These are phyloP conservation scores for Deilephila elpenor DNA, from an alignment of 2,888 invertebrate species.

Conservation along the genomic window DNA sequence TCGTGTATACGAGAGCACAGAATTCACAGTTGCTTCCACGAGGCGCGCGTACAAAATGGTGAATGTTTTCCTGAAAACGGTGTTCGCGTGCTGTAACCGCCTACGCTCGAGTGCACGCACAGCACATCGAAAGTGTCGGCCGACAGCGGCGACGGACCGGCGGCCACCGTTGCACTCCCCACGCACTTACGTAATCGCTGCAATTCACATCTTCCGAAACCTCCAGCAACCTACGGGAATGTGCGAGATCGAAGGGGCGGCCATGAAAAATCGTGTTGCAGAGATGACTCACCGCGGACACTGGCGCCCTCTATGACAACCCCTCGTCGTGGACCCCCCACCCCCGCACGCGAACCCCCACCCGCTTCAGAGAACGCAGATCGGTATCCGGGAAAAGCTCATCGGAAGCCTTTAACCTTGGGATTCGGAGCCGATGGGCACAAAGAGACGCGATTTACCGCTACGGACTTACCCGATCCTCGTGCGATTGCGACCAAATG, in stretches of 20 bases:
- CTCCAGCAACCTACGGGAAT: slow-evolving; percentile 52
- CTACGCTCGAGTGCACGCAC: slow-evolving; percentile 72
- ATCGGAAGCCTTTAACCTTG: slow-evolving; percentile 61
- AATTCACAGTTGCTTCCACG: slow-evolving; percentile 62
- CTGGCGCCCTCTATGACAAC: slow-evolving; percentile 73
- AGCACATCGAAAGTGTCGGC: slow-evolving; percentile 70
- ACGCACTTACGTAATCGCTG: slow-evolving; percentile 80
- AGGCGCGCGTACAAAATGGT: slow-evolving; percentile 77
- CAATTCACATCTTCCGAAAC: slow-evolving; percentile 69
- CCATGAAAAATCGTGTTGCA: slow-evolving; percentile 81
- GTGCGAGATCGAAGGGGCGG: slow-evolving; percentile 75
- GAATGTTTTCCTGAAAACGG: slow-evolving; percentile 80
- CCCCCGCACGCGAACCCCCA: slow-evolving; percentile 40
- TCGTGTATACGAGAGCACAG: slow-evolving; percentile 53
- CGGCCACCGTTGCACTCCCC: slow-evolving; percentile 71
- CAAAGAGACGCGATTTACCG: slow-evolving; percentile 46
- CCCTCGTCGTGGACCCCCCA: slow-evolving; percentile 14
- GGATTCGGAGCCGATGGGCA: slow-evolving; percentile 57
- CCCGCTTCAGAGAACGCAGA: slow-evolving; percentile 50
- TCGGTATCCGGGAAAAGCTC: slow-evolving; percentile 63
- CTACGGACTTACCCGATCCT: slow-evolving; percentile 75
- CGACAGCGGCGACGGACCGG: slow-evolving; percentile 33
- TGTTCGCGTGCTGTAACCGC: slow-evolving; percentile 75
- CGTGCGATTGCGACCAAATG: slow-evolving; percentile 60
- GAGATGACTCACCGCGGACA: slow-evolving; percentile 80